A percentile compares a stretch with the other conserved stretches of the same genome.
Conservation (phyloP, 2,797 vertebrate species). For the Macropodus opercularis region DNA sequence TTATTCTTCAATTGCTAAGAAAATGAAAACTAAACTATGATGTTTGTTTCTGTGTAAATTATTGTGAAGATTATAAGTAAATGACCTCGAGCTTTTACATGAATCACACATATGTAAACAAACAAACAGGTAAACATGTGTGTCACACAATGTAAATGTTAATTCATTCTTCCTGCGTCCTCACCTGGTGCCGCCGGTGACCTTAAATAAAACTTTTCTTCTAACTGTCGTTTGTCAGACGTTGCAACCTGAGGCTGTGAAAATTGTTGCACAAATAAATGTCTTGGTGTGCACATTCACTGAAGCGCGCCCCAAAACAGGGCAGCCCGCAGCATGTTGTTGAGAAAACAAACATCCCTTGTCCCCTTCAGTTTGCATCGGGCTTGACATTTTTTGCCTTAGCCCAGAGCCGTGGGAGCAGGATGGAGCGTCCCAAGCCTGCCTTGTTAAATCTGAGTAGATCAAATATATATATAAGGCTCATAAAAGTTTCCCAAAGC, state of each 20-base stretch:
- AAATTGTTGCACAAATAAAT: constrained; percentile 79
- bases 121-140: not conserved
- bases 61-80: not conserved
- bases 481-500: not conserved
- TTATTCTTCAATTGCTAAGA: too few relatives aligned
- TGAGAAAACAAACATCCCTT: constrained; percentile 74
- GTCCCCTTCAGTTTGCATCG: constrained; percentile 23
- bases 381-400: constrained; percentile 34
- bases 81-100: too few relatives aligned
- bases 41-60: not conserved
- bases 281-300: constrained; percentile 59
- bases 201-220: constrained; percentile 33
- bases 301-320: constrained; percentile 79
- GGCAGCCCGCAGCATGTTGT: constrained; percentile 72
- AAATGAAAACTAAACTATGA: too few relatives aligned
- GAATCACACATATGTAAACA: not conserved
- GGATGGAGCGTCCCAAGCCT: not conserved
- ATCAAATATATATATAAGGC: not conserved
- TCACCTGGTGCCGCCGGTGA: constrained; percentile 24
- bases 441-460: not conserved
- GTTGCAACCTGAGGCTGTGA: constrained; percentile 47
- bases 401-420: not conserved
- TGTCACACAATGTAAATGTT: not conserved
- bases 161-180: not conserved
- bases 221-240: constrained; percentile 21